Evolutionary conservation across 2,888 invertebrate species (phyloP).

Genomic region (Artemia sp.): DNA sequence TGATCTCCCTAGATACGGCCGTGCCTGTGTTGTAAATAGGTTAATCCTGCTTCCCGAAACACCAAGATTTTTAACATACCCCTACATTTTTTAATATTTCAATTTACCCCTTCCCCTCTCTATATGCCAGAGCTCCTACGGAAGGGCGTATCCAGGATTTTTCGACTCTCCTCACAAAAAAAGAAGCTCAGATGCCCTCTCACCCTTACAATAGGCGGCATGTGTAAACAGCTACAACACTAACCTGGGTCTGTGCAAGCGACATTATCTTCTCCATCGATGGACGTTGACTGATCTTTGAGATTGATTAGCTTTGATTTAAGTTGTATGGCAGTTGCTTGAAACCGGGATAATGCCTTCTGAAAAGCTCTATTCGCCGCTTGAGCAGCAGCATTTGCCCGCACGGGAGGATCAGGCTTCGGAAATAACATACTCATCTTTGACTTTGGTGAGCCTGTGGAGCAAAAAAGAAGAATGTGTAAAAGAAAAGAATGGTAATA

Average conservation of each 20-base stretch:
- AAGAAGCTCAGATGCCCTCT: too few species aligned
- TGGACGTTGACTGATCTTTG: background rate
- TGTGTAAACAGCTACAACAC: background rate
- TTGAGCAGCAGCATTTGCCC: conserved; percentile 2
- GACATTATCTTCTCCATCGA: conserved; percentile 1
- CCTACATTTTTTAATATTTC: too few species aligned
- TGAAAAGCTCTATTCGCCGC: conserved; percentile 13
- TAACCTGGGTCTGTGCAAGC: conserved; percentile 5
- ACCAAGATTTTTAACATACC: too few species aligned
- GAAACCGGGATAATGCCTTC: conserved; percentile 12
- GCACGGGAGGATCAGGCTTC: conserved; percentile 1
- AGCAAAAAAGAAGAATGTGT: background rate
- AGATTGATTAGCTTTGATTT: conserved; percentile 11
- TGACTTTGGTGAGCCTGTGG: background rate
- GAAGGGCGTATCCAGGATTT: too few species aligned
- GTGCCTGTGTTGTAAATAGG: too few species aligned
- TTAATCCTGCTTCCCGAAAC: too few species aligned
- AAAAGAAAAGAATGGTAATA: too few species aligned
- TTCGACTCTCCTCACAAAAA: too few species aligned
- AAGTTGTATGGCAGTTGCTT: conserved; percentile 12
- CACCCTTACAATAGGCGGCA: too few species aligned
- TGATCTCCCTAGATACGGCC: too few species aligned
- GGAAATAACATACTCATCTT: background rate
- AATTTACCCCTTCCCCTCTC: too few species aligned
- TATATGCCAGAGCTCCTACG: too few species aligned